Conservation (phyloP, 2,113 vertebrate genomes). For the Chelonoidis abingdonii region DNA sequence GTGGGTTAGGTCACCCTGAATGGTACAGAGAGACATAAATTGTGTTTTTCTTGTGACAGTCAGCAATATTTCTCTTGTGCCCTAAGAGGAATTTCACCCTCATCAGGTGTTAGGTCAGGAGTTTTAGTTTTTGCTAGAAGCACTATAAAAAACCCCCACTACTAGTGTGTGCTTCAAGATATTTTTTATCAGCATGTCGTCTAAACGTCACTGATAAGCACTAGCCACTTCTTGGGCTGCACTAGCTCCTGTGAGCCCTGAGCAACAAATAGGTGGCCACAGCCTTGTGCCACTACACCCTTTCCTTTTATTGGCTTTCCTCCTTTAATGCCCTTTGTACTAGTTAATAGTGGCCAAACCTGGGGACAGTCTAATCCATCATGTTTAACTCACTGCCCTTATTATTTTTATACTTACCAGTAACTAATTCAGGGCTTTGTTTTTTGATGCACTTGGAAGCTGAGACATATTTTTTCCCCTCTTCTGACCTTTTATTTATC, state of each 20-base stretch:
- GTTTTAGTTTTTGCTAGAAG: not conserved
- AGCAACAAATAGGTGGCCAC: not conserved
- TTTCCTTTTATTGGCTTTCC: not conserved
- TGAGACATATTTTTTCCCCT: not conserved
- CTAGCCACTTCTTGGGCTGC: not conserved
- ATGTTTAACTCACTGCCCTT: not conserved
- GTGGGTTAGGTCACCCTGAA: not conserved
- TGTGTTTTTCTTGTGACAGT: not conserved
- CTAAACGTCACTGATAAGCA: not conserved
- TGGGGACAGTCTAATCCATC: not conserved
- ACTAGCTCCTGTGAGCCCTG: not conserved
- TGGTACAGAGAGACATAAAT: not conserved
- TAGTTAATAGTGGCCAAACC: not conserved
- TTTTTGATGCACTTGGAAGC: not conserved
- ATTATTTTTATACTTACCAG: not conserved
- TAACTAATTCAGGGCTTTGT: not conserved
- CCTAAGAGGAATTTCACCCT: not conserved
- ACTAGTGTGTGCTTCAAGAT: not conserved
- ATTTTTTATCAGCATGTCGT: not conserved
- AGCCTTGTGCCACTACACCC: not conserved
- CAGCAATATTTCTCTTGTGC: not conserved
- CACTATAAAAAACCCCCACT: not conserved
- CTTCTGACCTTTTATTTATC: constrained; percentile 7
- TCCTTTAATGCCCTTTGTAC: not conserved
- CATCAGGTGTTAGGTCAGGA: not conserved